Evolutionary conservation across 2,888 invertebrate species (phyloP), one percentile per base, ranked within the genome.

Genomic region (Adelognathus sp.): DNA sequence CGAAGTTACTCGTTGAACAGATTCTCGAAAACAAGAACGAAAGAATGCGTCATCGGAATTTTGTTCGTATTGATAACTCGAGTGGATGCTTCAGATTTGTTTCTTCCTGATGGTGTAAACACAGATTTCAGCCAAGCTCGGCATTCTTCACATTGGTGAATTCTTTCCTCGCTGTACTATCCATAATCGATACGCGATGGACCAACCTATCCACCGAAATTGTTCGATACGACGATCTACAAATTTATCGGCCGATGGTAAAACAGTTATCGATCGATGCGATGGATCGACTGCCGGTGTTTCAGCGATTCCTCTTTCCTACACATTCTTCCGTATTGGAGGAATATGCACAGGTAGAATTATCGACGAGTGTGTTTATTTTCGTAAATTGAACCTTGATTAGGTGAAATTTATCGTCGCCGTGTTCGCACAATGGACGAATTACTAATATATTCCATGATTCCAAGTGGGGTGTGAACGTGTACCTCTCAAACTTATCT

Each of bases 231-330:
- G 24, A 58, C 50, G 50, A 63, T 70, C 58, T 3, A 36, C 11
- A 7, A 7, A 36, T 9, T 33, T 39, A 39, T 44, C 66, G 31
- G 9, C 50, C 7, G 77, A 6, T n/a, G 77, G 52, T 77, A 77
- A 77, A 72, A 77, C 61, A 72, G 73, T 61, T 41, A 67, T 52
- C 63, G 64, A 72, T 72, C 77, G 27, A 60, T 60, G 52, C 9
- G 41, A 61, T 36, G 44, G 29, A 2, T 39, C 9, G 16, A 33
- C 52, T 33, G 16, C n/a, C 31, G 63, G 64, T 16, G 14, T 18
- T 7, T 21, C 46, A 41, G 16, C 18, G 16, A 44, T 4, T 7
- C 14, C 7, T 24, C n/a, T 56, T 56, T 14, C 5, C 44, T 44
- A n/a, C n/a, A n/a, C n/a, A n/a, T 63, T 63, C 27, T 1, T 2